These are phyloP conservation scores for Doryteuthis pealeii DNA, from an alignment of 1,140 invertebrate species.

Conservation along the genomic window DNA sequence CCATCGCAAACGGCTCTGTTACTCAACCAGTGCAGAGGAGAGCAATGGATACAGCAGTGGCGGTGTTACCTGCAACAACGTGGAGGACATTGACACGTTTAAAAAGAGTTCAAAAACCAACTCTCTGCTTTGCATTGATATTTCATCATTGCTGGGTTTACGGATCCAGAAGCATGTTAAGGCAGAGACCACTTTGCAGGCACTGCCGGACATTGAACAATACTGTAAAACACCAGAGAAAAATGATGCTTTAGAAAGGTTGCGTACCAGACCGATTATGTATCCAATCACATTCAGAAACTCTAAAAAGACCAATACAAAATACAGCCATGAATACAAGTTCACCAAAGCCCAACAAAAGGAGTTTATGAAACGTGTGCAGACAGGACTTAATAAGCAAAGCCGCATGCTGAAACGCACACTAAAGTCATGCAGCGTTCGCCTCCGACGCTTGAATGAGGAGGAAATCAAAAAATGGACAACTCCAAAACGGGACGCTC, in stretches of 20 bases:
- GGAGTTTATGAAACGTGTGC: conserved; percentile 31
- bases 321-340: conserved; percentile 41
- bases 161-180: conserved; percentile 46
- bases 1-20: conserved; percentile 4
- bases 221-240: conserved; percentile 47
- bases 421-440: conserved; percentile 37
- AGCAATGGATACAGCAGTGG: conserved; percentile 24
- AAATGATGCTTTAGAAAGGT: conserved; percentile 38
- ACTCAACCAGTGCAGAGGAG: conserved; percentile 21
- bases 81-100: conserved; percentile 23
- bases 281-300: conserved; percentile 44
- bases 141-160: conserved; percentile 47
- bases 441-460: conserved; percentile 30
- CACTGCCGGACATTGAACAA: conserved; percentile 40
- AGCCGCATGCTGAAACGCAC: conserved; percentile 31
- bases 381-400: conserved; percentile 34
- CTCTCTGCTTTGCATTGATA: conserved; percentile 42
- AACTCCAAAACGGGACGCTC: conserved; percentile 6
- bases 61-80: conserved; percentile 14
- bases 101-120: conserved; percentile 27
- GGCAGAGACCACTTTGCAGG: conserved; percentile 32
- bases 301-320: conserved; percentile 23
- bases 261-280: conserved; percentile 35
- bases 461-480: conserved; percentile 41
- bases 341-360: conserved; percentile 40